Base-by-base conservation (phyloP, 2,888 invertebrate genomes). In the Phania funesta region DNA sequence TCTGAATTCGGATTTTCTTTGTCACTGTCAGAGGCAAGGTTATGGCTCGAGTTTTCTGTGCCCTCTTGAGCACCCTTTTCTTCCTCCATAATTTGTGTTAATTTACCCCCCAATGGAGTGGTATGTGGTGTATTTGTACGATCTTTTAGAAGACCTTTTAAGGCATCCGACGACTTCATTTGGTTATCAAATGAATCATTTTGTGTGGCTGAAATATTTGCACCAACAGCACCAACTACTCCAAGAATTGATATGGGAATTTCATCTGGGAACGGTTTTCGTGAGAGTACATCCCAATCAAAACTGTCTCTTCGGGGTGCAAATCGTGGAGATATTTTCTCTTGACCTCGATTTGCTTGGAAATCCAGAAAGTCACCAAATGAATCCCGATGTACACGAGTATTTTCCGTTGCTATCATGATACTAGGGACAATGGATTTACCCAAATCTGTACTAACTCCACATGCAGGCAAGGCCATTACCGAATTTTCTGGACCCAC, bases 341-440 rank as follows among this genome's bases (percentile, higher is more conserved):
- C 89, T 26, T 87, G 84, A 0, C 83, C 80, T 13, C 86, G 86
- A 64, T 84, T 85, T 0, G 86, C 85, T 60, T 88, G 88, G 50
- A 87, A 87, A 76, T 90, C 90, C 1, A 90, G 70, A 64, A 90
- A 90, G 75, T 90, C 90, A 76, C 87, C 88, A 77, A 90, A 90
- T 0, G 90, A 90, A 83, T 90, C 90, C 0, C 90, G 86, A 6
- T 85, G 86, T 9, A 77, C 81, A 0, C 85, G 84, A 3, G 58
- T 41, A 22, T 71, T 74, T 13, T 84, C 84, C 5, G 84, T 65
- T 0, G 81, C 71, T 2, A 50, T 54, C 46, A 74, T n/a, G 0
- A 54, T 0, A 78, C 85, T 86, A 3, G 84, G 56, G 0, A 85
- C 83, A n/a, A 86, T 78, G 0, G 89, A 86, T 75, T 88, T 87